Evolutionary conservation across 2,113 vertebrate species (phyloP).

Genomic region (Oncorhynchus kisutch): DNA sequence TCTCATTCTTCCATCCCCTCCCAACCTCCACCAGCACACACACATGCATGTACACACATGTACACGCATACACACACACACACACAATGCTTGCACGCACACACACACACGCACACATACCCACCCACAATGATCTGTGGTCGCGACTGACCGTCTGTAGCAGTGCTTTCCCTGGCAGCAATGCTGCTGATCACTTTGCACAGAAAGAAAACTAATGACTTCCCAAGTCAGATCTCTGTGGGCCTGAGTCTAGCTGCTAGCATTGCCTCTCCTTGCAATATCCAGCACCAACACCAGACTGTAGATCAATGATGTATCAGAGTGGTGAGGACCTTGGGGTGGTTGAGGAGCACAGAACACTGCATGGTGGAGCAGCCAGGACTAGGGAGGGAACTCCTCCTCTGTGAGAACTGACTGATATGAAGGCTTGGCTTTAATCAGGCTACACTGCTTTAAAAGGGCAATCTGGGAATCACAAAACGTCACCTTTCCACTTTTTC

Average conservation of each 20-base stretch:
- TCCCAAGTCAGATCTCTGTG: constrained; percentile 50
- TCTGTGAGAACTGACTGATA: constrained; percentile 37
- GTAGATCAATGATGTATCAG: constrained; percentile 68
- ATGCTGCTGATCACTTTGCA: constrained; percentile 48
- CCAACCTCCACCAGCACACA: too few species aligned
- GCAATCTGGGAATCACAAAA: too few species aligned
- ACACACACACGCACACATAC: neutral
- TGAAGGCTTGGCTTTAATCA: constrained; percentile 37
- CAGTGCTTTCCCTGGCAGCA: constrained; percentile 24
- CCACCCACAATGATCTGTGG: neutral
- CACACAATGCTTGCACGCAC: neutral
- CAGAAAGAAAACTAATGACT: constrained; percentile 59
- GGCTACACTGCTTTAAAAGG: constrained; percentile 5
- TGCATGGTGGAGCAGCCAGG: constrained; percentile 33
- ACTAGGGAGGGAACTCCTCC: constrained; percentile 52
- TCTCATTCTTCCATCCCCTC: neutral
- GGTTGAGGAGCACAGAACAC: constrained; percentile 54
- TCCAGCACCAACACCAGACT: constrained; percentile 46
- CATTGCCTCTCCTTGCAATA: constrained; percentile 44
- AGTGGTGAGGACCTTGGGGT: constrained; percentile 45
- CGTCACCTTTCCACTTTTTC: too few species aligned
- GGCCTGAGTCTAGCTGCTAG: constrained; percentile 35
- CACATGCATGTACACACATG: too few species aligned
- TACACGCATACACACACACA: neutral
- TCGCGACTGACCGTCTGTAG: neutral